These are phyloP conservation scores for Herpetotheres cachinnans DNA, from an alignment of 2,113 vertebrate genomes.

Conservation along the genomic window DNA sequence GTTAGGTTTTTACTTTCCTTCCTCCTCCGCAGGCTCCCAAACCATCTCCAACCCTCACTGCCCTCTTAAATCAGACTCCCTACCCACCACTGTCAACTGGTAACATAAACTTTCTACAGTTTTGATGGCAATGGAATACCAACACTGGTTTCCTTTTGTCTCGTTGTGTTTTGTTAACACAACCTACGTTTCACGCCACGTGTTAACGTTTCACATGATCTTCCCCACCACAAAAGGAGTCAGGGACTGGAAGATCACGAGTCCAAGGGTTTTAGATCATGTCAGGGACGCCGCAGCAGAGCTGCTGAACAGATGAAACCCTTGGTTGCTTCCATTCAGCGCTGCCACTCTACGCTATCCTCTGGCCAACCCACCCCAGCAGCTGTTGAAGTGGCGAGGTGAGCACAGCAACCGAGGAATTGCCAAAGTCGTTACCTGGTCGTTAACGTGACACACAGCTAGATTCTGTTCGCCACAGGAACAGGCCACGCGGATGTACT, in stretches of 20 bases:
- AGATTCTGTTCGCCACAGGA: constrained; percentile 93
- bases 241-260: neutral
- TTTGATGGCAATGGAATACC: neutral
- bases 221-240: neutral
- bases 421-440: constrained; percentile 79
- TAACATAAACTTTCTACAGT: neutral
- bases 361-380: neutral
- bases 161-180: neutral
- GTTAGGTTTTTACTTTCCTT: neutral
- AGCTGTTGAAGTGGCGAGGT: accelerated
- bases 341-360: accelerated
- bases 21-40: neutral
- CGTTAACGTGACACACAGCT: constrained; percentile 84
- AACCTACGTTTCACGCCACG: neutral
- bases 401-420: neutral
- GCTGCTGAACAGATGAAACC: neutral
- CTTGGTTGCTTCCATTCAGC: accelerated
- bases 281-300: accelerated
- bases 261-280: neutral
- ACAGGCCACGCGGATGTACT: constrained; percentile 87
- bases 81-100: neutral
- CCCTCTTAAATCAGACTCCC: neutral
- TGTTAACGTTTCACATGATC: neutral
- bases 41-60: neutral
- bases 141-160: neutral